Percentiles rank a stretch among this genome's conserved stretches.
phyloP scores from a whole-genome alignment of 2,797 vertebrate species.

The Heteromormyrus szaboi region DNA sequence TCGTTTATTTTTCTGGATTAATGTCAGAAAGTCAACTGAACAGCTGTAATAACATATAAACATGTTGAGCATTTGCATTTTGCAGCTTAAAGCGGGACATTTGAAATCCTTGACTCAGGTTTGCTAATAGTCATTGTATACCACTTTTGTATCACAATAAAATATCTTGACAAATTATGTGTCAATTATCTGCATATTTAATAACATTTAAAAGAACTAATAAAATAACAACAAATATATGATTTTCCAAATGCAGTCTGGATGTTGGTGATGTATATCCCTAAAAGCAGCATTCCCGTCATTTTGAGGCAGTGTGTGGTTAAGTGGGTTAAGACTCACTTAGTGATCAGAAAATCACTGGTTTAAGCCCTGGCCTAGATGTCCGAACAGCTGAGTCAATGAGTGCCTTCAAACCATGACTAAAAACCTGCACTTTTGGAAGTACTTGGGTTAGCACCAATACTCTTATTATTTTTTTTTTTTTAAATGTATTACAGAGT shows the following conservation, averaged over 20 bases:
- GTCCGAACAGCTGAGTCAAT: no score
- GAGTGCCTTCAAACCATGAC: no score
- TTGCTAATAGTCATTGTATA: not conserved
- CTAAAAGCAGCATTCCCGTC: not conserved
- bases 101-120: not conserved
- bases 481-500: not conserved
- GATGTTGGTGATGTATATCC: not conserved
- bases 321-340: not conserved
- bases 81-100: not conserved
- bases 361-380: not conserved
- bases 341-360: not conserved
- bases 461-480: no score
- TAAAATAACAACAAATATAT: not conserved
- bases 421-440: no score
- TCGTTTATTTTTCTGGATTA: not conserved
- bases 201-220: not conserved
- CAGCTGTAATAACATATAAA: not conserved
- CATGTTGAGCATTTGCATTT: not conserved
- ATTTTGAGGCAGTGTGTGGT: not conserved
- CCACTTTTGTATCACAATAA: not conserved
- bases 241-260: not conserved
- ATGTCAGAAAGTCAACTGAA: not conserved
- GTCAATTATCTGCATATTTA: not conserved
- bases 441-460: no score
- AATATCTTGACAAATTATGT: not conserved